Percentiles rank a stretch among this genome's conserved stretches.
phyloP scores from a whole-genome alignment of 2,113 vertebrate species.

The Platysteira castanea region DNA sequence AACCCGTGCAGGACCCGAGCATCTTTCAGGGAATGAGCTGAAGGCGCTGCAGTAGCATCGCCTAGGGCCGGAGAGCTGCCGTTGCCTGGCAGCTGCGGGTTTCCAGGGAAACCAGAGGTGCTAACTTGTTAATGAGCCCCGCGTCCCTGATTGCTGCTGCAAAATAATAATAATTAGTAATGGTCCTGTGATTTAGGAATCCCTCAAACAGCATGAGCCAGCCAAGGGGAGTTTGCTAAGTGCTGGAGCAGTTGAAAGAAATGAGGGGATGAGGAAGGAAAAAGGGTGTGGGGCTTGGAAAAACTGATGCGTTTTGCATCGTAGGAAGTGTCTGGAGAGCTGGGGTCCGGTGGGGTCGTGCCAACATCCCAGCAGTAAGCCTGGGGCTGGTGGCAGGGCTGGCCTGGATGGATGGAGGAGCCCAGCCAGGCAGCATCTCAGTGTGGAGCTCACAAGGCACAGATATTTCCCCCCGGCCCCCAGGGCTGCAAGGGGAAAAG shows the following conservation, averaged over 20 bases:
- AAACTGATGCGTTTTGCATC: background rate
- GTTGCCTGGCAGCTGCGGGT: constrained; percentile 77
- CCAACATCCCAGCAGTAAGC: background rate
- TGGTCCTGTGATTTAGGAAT: constrained; percentile 38
- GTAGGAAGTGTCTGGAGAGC: background rate
- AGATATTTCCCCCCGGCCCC: background rate
- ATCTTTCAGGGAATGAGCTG: background rate
- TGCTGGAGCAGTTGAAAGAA: background rate
- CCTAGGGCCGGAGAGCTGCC: constrained; percentile 18
- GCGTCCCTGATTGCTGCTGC: constrained; percentile 54
- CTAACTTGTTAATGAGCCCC: constrained; percentile 76
- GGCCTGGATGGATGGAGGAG: background rate
- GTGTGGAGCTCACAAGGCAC: background rate
- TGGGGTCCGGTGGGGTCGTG: background rate
- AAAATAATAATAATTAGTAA: constrained; percentile 69
- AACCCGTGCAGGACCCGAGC: background rate
- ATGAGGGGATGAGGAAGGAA: background rate
- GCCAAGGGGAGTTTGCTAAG: background rate
- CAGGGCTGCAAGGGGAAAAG: background rate
- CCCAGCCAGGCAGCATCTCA: background rate
- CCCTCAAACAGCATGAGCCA: constrained; percentile 12
- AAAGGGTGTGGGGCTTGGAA: background rate
- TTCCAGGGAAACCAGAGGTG: constrained; percentile 75
- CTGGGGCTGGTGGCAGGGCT: background rate
- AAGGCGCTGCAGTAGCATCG: constrained; percentile 18